A percentile compares a stretch with the other conserved stretches of the same genome.
These are phyloP conservation scores for Eueides isabella DNA, from an alignment of 1,140 invertebrate genomes.

Conservation along the genomic window DNA sequence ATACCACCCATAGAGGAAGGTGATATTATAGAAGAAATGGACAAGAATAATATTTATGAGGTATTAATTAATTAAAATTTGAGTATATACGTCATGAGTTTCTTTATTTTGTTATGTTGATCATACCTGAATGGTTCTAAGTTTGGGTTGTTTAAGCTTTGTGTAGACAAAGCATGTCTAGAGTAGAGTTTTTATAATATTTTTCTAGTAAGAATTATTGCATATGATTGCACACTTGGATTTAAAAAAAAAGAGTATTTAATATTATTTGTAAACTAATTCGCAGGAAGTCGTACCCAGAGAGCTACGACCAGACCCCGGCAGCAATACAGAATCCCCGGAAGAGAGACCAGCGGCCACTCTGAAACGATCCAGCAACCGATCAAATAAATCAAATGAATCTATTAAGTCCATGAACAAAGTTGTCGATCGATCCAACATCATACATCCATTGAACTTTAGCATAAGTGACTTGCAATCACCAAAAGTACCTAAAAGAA, in stretches of 20 bases:
- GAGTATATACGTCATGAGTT: no score
- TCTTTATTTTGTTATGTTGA: no score
- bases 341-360: conserved; percentile 66
- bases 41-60: conserved; percentile 67
- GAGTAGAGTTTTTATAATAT: no score
- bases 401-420: conserved; percentile 71
- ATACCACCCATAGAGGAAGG: conserved; percentile 89
- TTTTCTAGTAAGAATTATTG: no score
- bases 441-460: conserved; percentile 80
- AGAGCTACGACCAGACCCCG: conserved; percentile 78
- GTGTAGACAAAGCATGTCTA: no score
- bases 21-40: conserved; percentile 73
- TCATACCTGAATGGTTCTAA: not conserved
- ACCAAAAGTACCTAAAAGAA: conserved; percentile 62
- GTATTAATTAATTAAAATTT: conserved; percentile 37
- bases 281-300: conserved; percentile 81
- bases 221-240: no score
- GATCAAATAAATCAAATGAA: conserved; percentile 61
- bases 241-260: no score
- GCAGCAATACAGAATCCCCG: conserved; percentile 82
- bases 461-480: conserved; percentile 74
- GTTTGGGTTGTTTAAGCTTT: no score
- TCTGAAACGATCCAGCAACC: conserved; percentile 57
- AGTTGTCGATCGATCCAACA: conserved; percentile 69
- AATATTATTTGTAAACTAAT: not conserved